phyloP scores from a whole-genome alignment of 2,797 vertebrate species.

The Mastacembelus armatus region DNA sequence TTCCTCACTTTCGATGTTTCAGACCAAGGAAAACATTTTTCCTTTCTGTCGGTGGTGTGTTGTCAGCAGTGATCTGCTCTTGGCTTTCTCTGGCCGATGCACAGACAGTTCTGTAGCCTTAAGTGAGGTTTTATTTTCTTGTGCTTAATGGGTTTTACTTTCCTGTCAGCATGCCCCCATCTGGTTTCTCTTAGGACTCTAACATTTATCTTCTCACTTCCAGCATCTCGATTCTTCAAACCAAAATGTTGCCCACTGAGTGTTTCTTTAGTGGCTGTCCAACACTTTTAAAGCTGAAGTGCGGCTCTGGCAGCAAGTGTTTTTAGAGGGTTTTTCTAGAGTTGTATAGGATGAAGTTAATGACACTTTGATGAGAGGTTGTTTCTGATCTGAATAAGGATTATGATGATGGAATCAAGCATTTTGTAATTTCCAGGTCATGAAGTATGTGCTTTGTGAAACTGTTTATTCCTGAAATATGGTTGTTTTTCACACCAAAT shows the following conservation, averaged over 20 bases:
- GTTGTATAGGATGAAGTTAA: background rate
- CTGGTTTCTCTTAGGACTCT: constrained; percentile 1
- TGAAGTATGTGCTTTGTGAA: constrained; percentile 4
- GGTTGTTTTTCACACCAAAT: constrained; percentile 5
- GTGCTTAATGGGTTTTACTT: background rate
- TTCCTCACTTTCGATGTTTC: background rate
- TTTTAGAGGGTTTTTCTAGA: background rate
- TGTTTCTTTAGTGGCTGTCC: background rate
- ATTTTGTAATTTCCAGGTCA: constrained; percentile 33
- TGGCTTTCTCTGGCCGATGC: constrained; percentile 1
- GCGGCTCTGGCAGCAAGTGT: background rate
- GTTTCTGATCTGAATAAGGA: constrained; percentile 9
- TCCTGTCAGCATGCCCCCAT: background rate
- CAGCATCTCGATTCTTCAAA: constrained; percentile 2
- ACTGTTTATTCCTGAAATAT: constrained; percentile 10
- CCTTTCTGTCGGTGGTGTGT: background rate
- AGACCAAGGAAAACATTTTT: background rate
- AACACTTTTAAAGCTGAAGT: background rate
- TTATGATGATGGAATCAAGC: constrained; percentile 32
- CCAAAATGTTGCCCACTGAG: background rate
- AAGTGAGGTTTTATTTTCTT: constrained; percentile 4
- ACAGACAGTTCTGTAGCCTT: background rate
- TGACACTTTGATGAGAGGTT: background rate
- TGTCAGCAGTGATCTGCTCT: background rate
- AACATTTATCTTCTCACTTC: constrained; percentile 1